Evolutionary conservation across 2,797 vertebrate genomes (phyloP).

Genomic region (Zalophus californianus): DNA sequence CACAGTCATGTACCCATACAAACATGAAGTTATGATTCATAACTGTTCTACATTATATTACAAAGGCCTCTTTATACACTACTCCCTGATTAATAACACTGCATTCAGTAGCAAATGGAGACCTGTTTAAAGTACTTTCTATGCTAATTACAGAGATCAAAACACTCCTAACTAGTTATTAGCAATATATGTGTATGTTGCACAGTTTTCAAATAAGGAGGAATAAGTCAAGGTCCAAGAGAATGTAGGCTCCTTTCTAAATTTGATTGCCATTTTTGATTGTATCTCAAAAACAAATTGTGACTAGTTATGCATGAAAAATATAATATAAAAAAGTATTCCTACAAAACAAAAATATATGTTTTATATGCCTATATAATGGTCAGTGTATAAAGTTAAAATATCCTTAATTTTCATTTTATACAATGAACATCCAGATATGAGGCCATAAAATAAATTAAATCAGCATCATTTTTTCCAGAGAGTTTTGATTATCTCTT

Average conservation of each 20-base stretch:
- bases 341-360: neutral
- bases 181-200: neutral
- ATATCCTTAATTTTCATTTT: neutral
- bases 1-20: fast-evolving
- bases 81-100: neutral
- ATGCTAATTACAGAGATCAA: neutral
- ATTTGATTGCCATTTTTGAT: neutral
- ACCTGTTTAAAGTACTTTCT: neutral
- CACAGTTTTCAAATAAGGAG: neutral
- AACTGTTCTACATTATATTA: neutral
- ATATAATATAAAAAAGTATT: neutral
- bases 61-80: neutral
- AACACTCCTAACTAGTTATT: neutral
- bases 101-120: neutral
- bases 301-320: neutral
- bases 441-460: neutral
- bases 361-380: neutral
- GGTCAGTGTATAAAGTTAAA: neutral
- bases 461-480: neutral
- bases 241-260: neutral
- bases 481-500: neutral
- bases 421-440: neutral
- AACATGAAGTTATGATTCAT: neutral
- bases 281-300: neutral
- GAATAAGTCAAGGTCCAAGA: neutral